phyloP scores from a whole-genome alignment of 2,113 vertebrate species.

The Serilophus lunatus region DNA sequence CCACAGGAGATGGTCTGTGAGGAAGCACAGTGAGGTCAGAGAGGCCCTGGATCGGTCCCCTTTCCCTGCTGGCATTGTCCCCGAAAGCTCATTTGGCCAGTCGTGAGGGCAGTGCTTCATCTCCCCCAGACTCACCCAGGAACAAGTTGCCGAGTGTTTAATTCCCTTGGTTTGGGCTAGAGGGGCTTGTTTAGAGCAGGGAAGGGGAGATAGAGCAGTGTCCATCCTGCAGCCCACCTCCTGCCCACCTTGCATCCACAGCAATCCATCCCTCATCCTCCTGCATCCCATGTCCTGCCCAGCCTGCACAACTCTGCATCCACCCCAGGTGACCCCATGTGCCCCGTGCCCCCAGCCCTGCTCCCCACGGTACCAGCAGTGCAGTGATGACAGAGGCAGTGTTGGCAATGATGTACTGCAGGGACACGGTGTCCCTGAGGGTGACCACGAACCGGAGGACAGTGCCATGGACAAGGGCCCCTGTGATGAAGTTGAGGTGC shows the following conservation, averaged over 20 bases:
- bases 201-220: accelerated
- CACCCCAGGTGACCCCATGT: not conserved
- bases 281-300: not conserved
- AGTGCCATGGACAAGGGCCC: conserved; percentile 81
- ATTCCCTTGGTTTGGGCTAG: accelerated
- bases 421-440: conserved; percentile 60
- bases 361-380: conserved; percentile 70
- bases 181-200: not conserved
- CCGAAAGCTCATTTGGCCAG: not conserved
- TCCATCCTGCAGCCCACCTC: not conserved
- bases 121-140: not conserved
- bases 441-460: conserved; percentile 81
- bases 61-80: not conserved
- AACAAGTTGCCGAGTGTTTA: accelerated
- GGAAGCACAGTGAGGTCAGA: not conserved
- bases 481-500: conserved; percentile 86
- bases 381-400: conserved; percentile 73
- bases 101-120: accelerated
- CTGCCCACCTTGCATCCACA: not conserved
- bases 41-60: accelerated
- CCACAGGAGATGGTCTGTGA: conserved; percentile 70
- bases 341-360: not conserved
- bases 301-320: not conserved
- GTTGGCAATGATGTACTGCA: conserved; percentile 82
- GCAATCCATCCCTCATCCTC: not conserved